These are phyloP conservation scores for Tetheella fluctuosa DNA, from an alignment of 2,888 invertebrate species.

Conservation along the genomic window DNA sequence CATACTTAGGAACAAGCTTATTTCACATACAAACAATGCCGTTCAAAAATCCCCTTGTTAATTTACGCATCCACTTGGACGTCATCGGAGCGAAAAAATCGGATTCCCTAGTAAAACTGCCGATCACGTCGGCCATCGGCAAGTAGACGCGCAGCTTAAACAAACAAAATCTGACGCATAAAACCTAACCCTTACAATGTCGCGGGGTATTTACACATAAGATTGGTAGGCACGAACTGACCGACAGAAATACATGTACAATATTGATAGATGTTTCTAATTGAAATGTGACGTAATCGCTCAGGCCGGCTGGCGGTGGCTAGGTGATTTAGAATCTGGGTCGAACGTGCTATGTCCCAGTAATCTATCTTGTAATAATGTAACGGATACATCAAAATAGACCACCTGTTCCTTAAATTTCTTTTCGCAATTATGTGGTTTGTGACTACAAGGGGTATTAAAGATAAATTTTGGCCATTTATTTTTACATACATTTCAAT, in stretches of 20 bases:
- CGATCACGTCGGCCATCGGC: too few species aligned
- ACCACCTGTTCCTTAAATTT: constrained; percentile 12
- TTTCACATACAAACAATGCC: neutral
- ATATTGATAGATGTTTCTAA: constrained; percentile 30
- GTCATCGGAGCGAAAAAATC: too few species aligned
- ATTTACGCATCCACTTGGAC: too few species aligned
- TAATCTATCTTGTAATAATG: constrained; percentile 10
- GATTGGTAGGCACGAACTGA: neutral
- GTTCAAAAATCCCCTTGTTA: neutral
- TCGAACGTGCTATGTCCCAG: constrained; percentile 41
- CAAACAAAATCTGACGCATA: neutral
- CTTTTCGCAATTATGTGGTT: neutral
- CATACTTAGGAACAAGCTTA: neutral
- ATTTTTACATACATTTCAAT: too few species aligned
- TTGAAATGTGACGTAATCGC: constrained; percentile 47
- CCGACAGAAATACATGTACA: neutral
- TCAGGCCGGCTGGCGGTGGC: constrained; percentile 19
- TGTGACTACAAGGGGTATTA: neutral
- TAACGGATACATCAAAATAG: constrained; percentile 10
- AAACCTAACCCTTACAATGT: neutral
- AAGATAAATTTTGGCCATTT: neutral
- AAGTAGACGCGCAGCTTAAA: too few species aligned
- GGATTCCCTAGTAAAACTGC: too few species aligned
- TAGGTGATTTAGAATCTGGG: constrained; percentile 49
- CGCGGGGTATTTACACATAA: neutral